Evolutionary conservation across 2,888 invertebrate species (phyloP).

Genomic region (Petrolisthes manimaculis): DNA sequence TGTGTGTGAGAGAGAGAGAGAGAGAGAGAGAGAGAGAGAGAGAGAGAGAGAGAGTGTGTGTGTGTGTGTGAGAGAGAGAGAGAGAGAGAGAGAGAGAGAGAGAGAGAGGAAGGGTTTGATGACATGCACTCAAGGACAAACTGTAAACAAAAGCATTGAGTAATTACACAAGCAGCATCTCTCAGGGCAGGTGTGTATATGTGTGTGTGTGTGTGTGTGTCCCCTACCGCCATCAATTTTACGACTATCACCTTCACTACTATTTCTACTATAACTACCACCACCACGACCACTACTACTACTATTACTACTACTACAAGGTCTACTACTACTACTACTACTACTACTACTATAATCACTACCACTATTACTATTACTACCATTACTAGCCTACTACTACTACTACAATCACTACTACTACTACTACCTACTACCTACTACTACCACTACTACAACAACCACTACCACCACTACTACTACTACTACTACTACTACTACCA

Average conservation of each 20-base stretch:
- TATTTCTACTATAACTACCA: background rate
- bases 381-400: background rate
- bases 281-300: background rate
- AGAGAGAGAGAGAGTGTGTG: background rate
- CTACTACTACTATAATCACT: too few relatives aligned
- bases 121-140: background rate
- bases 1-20: background rate
- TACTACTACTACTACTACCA: too few relatives aligned
- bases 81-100: background rate
- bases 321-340: too few relatives aligned
- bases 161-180: background rate
- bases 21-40: background rate
- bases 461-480: background rate
- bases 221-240: too few relatives aligned
- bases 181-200: too few relatives aligned
- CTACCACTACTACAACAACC: too few relatives aligned
- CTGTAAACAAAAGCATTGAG: background rate
- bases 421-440: too few relatives aligned
- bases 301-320: background rate
- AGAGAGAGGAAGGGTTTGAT: background rate
- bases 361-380: too few relatives aligned
- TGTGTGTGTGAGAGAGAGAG: background rate
- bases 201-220: too few relatives aligned
- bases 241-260: too few relatives aligned
- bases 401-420: background rate